Evolutionary conservation across 2,888 invertebrate species (phyloP).

Genomic region (Phalera bucephala): DNA sequence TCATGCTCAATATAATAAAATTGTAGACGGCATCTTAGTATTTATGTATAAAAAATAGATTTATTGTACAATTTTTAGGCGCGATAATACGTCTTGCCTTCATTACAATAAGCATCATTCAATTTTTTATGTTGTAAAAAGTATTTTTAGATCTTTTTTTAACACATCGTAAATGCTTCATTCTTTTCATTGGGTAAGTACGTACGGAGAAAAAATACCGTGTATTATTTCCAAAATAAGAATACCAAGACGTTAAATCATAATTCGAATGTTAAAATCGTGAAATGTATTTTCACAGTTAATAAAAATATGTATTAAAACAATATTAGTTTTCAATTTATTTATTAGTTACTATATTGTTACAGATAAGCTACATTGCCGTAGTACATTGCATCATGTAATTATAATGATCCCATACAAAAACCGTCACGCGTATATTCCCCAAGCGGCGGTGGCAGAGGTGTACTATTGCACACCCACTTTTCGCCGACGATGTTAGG

Average conservation of each 20-base stretch:
- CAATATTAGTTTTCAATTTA: constrained; percentile 41
- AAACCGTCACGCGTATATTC: no score
- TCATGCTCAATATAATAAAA: neutral
- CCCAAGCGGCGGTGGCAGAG: no score
- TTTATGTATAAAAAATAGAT: constrained; percentile 6
- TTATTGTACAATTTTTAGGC: constrained; percentile 1
- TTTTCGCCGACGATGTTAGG: no score
- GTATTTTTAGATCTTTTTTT: constrained; percentile 1
- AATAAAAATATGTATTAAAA: constrained; percentile 67
- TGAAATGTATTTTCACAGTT: constrained; percentile 64
- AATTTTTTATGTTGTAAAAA: neutral
- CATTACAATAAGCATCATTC: neutral
- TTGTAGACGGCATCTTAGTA: no score
- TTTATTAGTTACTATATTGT: constrained; percentile 10
- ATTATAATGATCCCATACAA: no score
- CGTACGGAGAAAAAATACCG: constrained; percentile 3
- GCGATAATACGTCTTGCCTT: neutral
- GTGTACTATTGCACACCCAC: no score
- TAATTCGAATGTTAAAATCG: constrained; percentile 58
- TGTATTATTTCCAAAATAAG: constrained; percentile 7
- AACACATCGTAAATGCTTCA: neutral
- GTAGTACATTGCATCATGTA: no score
- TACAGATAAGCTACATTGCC: no score
- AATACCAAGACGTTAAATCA: constrained; percentile 37
- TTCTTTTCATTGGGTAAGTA: constrained; percentile 2